Base-by-base conservation (phyloP, 2,888 invertebrate species). In the Xanthorhoe spadicearia region DNA sequence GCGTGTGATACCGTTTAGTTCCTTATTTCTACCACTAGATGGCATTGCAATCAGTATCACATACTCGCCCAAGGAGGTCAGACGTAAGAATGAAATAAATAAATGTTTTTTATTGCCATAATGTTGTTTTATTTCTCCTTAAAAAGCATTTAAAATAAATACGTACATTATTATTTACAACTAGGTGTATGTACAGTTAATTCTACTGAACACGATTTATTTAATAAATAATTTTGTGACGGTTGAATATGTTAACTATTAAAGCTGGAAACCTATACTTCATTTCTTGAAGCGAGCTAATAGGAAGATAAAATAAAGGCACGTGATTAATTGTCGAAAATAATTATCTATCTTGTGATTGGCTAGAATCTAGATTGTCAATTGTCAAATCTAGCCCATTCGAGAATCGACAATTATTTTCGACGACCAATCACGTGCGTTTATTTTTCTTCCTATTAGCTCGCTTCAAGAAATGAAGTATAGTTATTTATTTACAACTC, bases 51-150 rank as follows among this genome's bases (percentile, higher is more conserved):
- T 17, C 71, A 72, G 75, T 79, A 72, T 74, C 56, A 72, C 76
- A 73, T 70, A 68, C 61, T 74, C 49, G 68, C 71, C 66, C 19
- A 18, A 35, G 2, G 69, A 76, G 66, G 74, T 68, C 68, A 71
- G 62, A 71, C 64, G 83, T 79, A 77, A 70, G 79, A 77, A 70
- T 74, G 75, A 78, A 79, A 78, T 81, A 70, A 83, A 88, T 88
- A 90, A 89, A 91, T 83, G 88, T 89, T 92, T 91, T 90, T 87
- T 89, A 92, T 91, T 90, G 90, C 88, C 89, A 87, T 77, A 86
- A 72, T 81, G 72, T 84, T 81, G 79, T 89, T 90, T 91, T 87
- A 88, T 88, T 90, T 82, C 70, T 74, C 75, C 76, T 76, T 70
- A 77, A 75, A 84, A 85, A 84, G 82, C 80, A 75, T 79, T 83